Evolutionary conservation across 2,888 invertebrate genomes (phyloP).

Genomic region (Andrena minutula): DNA sequence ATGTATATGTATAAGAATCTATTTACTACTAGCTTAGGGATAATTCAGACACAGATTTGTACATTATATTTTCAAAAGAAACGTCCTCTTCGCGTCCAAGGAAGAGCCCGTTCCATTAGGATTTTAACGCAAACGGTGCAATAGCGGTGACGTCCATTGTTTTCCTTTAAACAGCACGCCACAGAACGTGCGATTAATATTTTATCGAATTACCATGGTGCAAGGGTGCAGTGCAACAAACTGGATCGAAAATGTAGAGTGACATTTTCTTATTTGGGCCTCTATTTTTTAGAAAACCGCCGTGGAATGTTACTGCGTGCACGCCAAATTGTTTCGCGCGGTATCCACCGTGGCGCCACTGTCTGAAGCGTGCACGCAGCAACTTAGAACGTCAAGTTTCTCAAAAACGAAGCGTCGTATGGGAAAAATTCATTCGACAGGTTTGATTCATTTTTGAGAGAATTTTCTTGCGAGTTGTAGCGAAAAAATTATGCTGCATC

Average conservation of each 20-base stretch:
- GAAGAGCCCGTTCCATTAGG: constrained; percentile 7
- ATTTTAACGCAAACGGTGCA: constrained; percentile 34
- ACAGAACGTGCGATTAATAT: background rate
- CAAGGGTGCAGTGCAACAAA: background rate
- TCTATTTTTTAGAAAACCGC: background rate
- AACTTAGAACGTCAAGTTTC: background rate
- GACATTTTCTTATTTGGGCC: too few species aligned
- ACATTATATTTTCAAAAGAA: constrained; percentile 35
- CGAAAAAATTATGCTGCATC: background rate
- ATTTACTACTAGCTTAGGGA: constrained; percentile 22
- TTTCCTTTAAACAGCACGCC: constrained; percentile 7
- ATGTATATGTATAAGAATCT: constrained; percentile 1
- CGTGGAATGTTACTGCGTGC: background rate
- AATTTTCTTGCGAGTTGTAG: background rate
- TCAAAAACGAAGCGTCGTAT: background rate
- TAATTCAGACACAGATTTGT: constrained; percentile 35
- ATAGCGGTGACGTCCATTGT: constrained; percentile 12
- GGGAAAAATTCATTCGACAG: background rate
- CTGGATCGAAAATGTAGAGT: background rate
- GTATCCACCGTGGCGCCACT: background rate
- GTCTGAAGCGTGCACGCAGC: background rate
- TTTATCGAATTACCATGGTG: constrained; percentile 5
- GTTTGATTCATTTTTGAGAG: background rate
- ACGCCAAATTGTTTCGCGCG: background rate
- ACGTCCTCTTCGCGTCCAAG: background rate